A percentile compares a stretch with the other conserved stretches of the same genome.
Evolutionary conservation across 2,113 vertebrate genomes (phyloP).

Genomic region (Mellivora capensis): DNA sequence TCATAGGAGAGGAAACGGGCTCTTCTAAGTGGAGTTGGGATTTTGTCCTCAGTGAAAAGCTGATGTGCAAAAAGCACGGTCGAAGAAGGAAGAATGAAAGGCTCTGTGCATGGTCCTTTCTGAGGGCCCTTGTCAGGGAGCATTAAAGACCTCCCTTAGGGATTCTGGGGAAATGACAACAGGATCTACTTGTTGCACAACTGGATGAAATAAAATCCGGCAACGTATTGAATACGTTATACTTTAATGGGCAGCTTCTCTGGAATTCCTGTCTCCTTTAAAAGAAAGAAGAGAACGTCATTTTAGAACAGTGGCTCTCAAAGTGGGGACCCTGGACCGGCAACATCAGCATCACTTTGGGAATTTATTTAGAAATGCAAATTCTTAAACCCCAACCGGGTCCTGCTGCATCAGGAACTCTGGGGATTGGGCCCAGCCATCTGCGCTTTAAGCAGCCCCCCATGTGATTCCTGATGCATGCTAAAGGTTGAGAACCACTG

Average conservation of each 20-base stretch:
- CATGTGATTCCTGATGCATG: not conserved
- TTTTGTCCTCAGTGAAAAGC: constrained; percentile 59
- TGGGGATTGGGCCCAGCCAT: not conserved
- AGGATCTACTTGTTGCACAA: not conserved
- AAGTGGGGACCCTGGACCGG: not conserved
- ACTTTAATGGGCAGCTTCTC: constrained; percentile 18
- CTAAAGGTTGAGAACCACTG: not conserved
- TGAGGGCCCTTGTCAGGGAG: not conserved
- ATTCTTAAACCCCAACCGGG: not conserved
- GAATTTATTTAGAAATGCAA: not conserved
- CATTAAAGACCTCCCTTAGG: not conserved
- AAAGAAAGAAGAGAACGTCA: constrained; percentile 14
- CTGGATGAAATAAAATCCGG: not conserved
- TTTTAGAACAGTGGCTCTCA: not conserved
- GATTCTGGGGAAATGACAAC: constrained; percentile 36
- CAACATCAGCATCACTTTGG: not conserved
- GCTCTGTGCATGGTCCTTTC: constrained; percentile 24
- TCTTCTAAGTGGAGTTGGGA: constrained; percentile 72
- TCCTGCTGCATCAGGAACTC: not conserved
- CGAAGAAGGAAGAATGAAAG: constrained; percentile 53
- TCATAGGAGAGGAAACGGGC: constrained; percentile 77
- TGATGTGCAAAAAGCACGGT: constrained; percentile 52
- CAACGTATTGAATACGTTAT: not conserved
- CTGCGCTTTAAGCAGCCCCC: not conserved
- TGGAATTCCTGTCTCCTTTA: constrained; percentile 21